Conservation (phyloP, 1,140 invertebrate genomes). For the Trichonephila inaurata region DNA sequence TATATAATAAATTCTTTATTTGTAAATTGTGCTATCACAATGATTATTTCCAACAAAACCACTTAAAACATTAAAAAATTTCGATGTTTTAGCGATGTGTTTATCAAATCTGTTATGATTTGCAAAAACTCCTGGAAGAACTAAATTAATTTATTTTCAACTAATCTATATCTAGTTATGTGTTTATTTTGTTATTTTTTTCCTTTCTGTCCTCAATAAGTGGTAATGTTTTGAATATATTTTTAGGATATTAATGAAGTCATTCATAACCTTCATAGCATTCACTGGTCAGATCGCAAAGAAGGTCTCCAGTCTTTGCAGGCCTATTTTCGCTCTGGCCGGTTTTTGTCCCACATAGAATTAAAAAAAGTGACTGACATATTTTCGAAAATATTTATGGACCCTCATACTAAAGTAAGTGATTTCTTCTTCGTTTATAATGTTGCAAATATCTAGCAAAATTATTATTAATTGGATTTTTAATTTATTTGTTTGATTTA, state of each 20-base stretch:
- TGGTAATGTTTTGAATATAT: neutral
- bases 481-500: neutral
- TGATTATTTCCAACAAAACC: no score
- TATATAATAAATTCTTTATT: no score
- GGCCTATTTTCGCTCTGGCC: constrained; percentile 86
- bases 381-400: constrained; percentile 97
- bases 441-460: neutral
- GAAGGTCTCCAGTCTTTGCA: constrained; percentile 93
- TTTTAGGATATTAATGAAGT: constrained; percentile 92
- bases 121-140: no score
- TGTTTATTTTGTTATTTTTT: no score
- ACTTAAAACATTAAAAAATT: no score
- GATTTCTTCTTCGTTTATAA: neutral
- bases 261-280: constrained; percentile 91
- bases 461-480: neutral
- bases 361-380: constrained; percentile 92
- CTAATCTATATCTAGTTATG: no score
- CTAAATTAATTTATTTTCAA: no score
- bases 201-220: neutral
- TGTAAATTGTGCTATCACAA: no score
- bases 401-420: constrained; percentile 93
- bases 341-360: constrained; percentile 86
- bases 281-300: constrained; percentile 94
- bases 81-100: no score
- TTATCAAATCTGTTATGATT: no score